A percentile compares a stretch with the other conserved stretches of the same genome.
These are phyloP conservation scores for Tragelaphus buxtoni DNA, from an alignment of 2,113 vertebrate species.

Conservation along the genomic window DNA sequence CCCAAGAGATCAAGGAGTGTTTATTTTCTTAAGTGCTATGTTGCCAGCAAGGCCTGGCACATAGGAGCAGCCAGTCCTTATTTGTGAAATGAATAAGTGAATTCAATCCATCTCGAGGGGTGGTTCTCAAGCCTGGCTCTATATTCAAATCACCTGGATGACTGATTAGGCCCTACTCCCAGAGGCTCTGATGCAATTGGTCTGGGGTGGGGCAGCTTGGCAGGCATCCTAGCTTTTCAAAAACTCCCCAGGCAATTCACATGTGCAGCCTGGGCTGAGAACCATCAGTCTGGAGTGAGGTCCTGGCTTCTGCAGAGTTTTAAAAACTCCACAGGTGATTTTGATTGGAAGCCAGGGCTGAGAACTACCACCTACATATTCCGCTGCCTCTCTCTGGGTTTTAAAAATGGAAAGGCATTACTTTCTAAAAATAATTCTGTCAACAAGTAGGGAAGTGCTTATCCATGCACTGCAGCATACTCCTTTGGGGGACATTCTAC, in stretches of 20 bases:
- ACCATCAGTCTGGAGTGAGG: slow-evolving; percentile 1
- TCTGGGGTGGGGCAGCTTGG: neutral
- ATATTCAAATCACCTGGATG: neutral
- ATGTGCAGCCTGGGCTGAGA: neutral
- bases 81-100: neutral
- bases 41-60: neutral
- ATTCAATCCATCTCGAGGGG: neutral
- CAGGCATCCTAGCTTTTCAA: neutral
- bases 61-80: neutral
- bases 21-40: neutral
- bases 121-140: neutral
- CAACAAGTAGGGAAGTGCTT: slow-evolving; percentile 49
- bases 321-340: slow-evolving; percentile 53
- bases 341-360: slow-evolving; percentile 1
- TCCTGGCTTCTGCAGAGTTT: slow-evolving; percentile 1
- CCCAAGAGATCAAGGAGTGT: neutral
- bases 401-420: slow-evolving; percentile 64
- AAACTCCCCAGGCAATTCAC: neutral
- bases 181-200: neutral
- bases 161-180: neutral
- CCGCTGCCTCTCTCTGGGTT: slow-evolving; percentile 24
- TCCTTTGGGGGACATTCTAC: neutral
- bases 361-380: slow-evolving; percentile 28
- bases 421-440: slow-evolving; percentile 70
- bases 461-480: neutral